Base-by-base conservation (phyloP, 2,888 invertebrate species). In the Leptinotarsa peninsularis region DNA sequence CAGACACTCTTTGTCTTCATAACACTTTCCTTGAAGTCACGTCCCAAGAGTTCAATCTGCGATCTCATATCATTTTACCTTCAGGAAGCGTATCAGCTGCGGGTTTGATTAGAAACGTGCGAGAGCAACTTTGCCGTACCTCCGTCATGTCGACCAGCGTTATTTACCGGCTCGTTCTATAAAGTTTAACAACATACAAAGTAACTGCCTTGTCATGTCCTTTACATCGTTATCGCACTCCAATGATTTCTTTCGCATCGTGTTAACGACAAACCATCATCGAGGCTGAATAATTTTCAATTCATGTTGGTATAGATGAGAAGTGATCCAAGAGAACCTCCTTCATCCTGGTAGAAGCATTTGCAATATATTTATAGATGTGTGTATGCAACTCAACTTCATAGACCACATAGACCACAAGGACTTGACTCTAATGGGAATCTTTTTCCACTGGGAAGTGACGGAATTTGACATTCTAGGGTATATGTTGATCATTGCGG, bases 101-200 rank as follows among this genome's bases (percentile, higher is more conserved):
- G 18, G 50, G 63, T 27, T 71, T 63, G 63, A 72, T 72, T 72
- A 72, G 72, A 52, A 50, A 66, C 60, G 66, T 49, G 54, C 72
- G 50, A 66, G 52, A 52, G 66, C 56, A 18, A 73, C 50, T 58
- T 33, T 43, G 33, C 33, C 33, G 33, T 33, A 33, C 33, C 33
- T 33, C 33, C 33, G 33, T 33, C 33, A 33, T 67, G 56, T 56
- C 58, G 27, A 69, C 70, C 75, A 69, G 74, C 58, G 71, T 78
- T 79, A 78, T 81, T 79, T 79, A 81, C 78, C 72, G 66, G 69
- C 75, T 75, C 75, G 78, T 67, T 79, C 79, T 76, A 81, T 79
- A 76, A 76, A 81, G 78, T 66, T 75, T 75, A 77, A 81, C 76
- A 78, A 72, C 73, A 66, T 78, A 79, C 81, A 77, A 74, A 78